phyloP scores from a whole-genome alignment of 2,113 vertebrate species.

The Grammomys surdaster region DNA sequence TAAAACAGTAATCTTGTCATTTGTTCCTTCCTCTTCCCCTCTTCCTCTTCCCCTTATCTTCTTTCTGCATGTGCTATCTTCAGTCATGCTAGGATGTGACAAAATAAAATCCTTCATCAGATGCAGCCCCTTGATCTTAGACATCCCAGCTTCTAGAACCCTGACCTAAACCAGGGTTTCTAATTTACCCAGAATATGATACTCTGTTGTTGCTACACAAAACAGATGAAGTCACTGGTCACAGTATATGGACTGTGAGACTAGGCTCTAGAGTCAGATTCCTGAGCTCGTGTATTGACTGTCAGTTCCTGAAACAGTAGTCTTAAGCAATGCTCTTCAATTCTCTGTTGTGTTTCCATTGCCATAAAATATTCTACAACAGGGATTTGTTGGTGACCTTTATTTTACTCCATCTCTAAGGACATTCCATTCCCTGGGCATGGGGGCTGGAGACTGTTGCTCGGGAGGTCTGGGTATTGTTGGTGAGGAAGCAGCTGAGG shows the following conservation, averaged over 20 bases:
- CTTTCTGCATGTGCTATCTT: neutral
- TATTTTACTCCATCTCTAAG: too few species aligned
- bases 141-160: neutral
- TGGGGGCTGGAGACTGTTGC: too few species aligned
- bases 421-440: too few species aligned
- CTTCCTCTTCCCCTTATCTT: neutral
- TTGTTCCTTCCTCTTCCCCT: too few species aligned
- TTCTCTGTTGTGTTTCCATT: neutral
- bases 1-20: too few species aligned
- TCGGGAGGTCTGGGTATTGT: too few species aligned
- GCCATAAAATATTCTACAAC: neutral
- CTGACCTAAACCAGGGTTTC: neutral
- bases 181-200: neutral
- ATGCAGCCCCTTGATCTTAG: too few species aligned
- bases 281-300: neutral
- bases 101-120: neutral
- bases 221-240: neutral
- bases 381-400: neutral
- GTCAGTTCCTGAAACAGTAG: neutral
- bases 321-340: neutral
- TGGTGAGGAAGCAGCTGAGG: too few species aligned
- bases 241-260: neutral
- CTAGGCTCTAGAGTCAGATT: neutral
- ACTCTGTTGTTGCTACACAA: too few species aligned
- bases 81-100: neutral